Conservation (phyloP, 2,113 vertebrate species). For the Eubucco bourcierii region DNA sequence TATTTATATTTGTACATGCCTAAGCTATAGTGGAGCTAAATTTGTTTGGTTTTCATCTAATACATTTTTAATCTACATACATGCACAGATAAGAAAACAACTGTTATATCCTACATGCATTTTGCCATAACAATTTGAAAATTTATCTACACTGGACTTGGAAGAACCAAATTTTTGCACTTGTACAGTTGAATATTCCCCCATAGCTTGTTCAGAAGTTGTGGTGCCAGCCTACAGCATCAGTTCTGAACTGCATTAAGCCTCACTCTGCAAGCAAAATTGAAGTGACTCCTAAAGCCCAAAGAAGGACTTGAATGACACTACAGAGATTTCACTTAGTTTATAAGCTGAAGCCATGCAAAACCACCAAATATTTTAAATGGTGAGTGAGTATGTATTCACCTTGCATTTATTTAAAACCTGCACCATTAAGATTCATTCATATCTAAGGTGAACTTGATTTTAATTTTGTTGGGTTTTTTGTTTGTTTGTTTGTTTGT, state of each 20-base stretch:
- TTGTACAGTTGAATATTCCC: neutral
- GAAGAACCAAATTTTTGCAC: neutral
- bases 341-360: neutral
- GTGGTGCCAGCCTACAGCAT: neutral
- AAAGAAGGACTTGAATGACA: neutral
- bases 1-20: neutral
- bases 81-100: neutral
- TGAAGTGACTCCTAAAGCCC: neutral
- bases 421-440: neutral
- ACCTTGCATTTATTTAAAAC: neutral
- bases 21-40: neutral
- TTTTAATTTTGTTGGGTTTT: neutral
- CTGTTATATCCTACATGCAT: neutral
- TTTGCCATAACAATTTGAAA: neutral
- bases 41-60: neutral
- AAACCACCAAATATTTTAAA: neutral
- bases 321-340: neutral
- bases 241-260: neutral
- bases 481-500: no score
- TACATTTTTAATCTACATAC: neutral
- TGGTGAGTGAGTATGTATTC: neutral
- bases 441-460: neutral
- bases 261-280: neutral
- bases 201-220: neutral
- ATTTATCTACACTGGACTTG: neutral